phyloP scores from a whole-genome alignment of 2,797 vertebrate genomes.

The Microcaecilia unicolor region DNA sequence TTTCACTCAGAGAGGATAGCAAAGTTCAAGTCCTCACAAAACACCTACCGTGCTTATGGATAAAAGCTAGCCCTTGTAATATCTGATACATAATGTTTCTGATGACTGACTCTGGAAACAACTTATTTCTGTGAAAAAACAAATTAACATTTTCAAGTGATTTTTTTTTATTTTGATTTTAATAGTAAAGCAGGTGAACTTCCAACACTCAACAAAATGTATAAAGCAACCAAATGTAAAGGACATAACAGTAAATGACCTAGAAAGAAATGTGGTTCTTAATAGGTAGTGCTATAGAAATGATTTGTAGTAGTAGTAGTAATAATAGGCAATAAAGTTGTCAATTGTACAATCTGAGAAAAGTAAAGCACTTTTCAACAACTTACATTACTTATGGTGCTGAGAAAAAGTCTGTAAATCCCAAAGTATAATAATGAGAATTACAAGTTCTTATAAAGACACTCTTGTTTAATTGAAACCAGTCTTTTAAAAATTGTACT shows the following conservation, averaged over 20 bases:
- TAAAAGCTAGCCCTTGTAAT: slow-evolving; percentile 93
- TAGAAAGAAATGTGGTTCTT: neutral
- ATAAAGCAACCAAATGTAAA: neutral
- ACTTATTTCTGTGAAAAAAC: slow-evolving; percentile 85
- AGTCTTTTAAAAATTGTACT: too few species aligned
- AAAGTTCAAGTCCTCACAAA: neutral
- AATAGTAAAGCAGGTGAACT: neutral
- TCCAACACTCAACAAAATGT: neutral
- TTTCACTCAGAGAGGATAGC: neutral
- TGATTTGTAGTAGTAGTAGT: too few species aligned
- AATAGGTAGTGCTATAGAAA: too few species aligned
- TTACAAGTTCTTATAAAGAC: too few species aligned
- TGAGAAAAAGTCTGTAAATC: too few species aligned
- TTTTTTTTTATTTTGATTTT: neutral
- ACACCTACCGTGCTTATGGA: slow-evolving; percentile 96
- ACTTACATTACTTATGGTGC: too few species aligned
- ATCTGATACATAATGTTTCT: slow-evolving; percentile 99
- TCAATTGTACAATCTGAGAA: too few species aligned
- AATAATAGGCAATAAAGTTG: too few species aligned
- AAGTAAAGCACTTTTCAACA: too few species aligned
- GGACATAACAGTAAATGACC: neutral
- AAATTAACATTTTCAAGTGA: slow-evolving; percentile 33
- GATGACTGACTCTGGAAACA: slow-evolving; percentile 94
- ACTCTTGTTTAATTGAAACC: too few species aligned
- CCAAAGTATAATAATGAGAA: too few species aligned